Conservation (phyloP, 1,140 invertebrate species). For the Caenorhabditis tropicalis region DNA sequence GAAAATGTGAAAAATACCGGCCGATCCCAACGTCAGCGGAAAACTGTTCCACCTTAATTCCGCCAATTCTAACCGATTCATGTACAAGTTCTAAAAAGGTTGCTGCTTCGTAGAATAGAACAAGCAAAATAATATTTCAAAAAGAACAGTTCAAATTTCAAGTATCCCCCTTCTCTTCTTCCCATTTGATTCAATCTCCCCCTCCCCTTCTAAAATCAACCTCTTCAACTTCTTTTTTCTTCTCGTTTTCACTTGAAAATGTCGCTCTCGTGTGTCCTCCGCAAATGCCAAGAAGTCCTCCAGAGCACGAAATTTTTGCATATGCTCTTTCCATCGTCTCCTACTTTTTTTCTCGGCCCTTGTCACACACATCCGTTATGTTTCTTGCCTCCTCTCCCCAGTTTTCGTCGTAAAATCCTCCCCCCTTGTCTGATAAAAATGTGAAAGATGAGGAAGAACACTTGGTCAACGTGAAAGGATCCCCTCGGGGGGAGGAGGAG, state of each 20-base stretch:
- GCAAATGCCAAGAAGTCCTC: not conserved
- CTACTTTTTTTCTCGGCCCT: not conserved
- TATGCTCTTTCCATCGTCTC: constrained; percentile 31
- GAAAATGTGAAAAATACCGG: too few relatives aligned
- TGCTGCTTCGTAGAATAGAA: too few relatives aligned
- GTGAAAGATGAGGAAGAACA: constrained; percentile 40
- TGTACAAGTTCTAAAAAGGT: too few relatives aligned
- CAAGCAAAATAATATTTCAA: too few relatives aligned
- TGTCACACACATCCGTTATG: constrained; percentile 5
- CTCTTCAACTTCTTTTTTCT: not conserved
- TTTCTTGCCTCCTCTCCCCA: too few relatives aligned
- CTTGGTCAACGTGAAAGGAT: constrained; percentile 23
- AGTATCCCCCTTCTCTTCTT: not conserved
- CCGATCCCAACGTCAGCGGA: too few relatives aligned
- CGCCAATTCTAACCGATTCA: too few relatives aligned
- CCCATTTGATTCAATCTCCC: not conserved
- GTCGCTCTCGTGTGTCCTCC: too few relatives aligned
- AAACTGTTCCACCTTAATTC: too few relatives aligned
- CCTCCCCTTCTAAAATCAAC: not conserved
- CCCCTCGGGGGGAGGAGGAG: not conserved
- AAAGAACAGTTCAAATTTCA: too few relatives aligned
- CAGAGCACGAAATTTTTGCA: constrained; percentile 2
- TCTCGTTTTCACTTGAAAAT: constrained; percentile 7
- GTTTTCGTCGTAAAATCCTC: not conserved
- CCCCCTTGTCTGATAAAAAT: constrained; percentile 15